phyloP scores from a whole-genome alignment of 2,797 vertebrate genomes.

The Channallabes apus region DNA sequence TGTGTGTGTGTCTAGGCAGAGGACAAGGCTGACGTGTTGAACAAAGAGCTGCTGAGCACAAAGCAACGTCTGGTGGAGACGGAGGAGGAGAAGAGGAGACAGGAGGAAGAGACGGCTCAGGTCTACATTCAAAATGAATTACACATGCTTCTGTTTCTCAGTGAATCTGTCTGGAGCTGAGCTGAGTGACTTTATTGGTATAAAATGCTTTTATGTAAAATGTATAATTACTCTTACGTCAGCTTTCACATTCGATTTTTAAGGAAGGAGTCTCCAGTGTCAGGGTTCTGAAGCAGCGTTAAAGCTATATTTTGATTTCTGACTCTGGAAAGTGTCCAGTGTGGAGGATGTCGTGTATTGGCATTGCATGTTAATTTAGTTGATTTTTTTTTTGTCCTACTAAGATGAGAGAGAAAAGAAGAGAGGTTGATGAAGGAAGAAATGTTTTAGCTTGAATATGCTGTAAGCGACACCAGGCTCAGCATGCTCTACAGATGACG shows the following conservation, averaged over 20 bases:
- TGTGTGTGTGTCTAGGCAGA: slow-evolving; percentile 78
- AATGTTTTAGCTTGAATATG: neutral
- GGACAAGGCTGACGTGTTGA: slow-evolving; percentile 95
- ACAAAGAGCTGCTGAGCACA: slow-evolving; percentile 94
- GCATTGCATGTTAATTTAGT: neutral
- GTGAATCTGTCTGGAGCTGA: neutral
- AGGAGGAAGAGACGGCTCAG: slow-evolving; percentile 96
- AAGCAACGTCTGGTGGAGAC: slow-evolving; percentile 95
- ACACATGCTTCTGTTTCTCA: neutral
- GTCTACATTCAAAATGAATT: slow-evolving; percentile 62
- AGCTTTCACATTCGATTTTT: too few species aligned
- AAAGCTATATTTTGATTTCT: neutral
- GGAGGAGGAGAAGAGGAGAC: slow-evolving; percentile 92
- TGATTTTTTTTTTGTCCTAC: neutral
- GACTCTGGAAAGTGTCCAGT: neutral
- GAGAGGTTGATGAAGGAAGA: neutral
- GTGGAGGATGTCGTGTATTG: neutral
- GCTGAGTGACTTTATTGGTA: neutral
- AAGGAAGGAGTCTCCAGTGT: slow-evolving; percentile 7
- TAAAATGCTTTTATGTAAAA: neutral
- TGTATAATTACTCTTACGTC: neutral
- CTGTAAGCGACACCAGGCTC: neutral
- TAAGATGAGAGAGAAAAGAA: neutral
- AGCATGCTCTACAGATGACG: neutral
- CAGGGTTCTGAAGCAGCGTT: neutral